Conservation (phyloP, 2,888 invertebrate species). For the Apotomis capreana region DNA sequence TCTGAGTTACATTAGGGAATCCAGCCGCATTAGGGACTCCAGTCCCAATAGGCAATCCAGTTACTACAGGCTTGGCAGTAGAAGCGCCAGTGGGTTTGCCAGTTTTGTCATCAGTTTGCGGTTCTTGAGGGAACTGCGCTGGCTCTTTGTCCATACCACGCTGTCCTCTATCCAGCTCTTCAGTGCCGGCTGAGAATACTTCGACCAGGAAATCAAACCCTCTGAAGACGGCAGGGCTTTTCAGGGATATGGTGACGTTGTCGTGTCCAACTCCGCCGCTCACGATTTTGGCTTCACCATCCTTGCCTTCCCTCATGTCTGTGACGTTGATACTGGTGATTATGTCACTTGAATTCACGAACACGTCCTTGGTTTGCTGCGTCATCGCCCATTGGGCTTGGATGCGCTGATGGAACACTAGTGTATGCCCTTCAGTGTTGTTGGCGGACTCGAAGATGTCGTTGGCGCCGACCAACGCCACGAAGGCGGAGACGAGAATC, state of each 20-base stretch:
- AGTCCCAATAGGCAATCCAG: not conserved
- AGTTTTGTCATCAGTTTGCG: not conserved
- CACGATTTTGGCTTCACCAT: constrained; percentile 67
- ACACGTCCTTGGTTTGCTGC: constrained; percentile 62
- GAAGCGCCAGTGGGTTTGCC: not conserved
- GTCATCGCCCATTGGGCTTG: constrained; percentile 70
- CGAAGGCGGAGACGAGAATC: constrained; percentile 52
- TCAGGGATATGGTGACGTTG: constrained; percentile 69
- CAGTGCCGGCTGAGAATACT: constrained; percentile 56
- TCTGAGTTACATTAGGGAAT: not conserved
- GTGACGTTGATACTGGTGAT: constrained; percentile 65
- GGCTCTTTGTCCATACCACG: not conserved
- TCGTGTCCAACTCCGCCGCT: constrained; percentile 70
- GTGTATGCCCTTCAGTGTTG: constrained; percentile 51
- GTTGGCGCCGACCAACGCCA: constrained; percentile 55
- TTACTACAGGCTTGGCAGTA: constrained; percentile 6
- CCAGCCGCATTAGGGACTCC: not conserved
- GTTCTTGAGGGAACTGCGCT: not conserved
- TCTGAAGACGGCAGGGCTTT: constrained; percentile 71
- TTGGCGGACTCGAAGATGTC: constrained; percentile 61
- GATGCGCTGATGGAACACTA: constrained; percentile 63
- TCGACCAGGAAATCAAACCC: constrained; percentile 69
- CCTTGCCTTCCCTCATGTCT: constrained; percentile 68
- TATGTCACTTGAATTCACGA: constrained; percentile 61
- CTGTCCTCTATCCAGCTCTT: constrained; percentile 24